Percentiles rank a stretch among this genome's conserved stretches.
These are phyloP conservation scores for Oreortyx pictus DNA, from an alignment of 2,797 vertebrate species.

Conservation along the genomic window DNA sequence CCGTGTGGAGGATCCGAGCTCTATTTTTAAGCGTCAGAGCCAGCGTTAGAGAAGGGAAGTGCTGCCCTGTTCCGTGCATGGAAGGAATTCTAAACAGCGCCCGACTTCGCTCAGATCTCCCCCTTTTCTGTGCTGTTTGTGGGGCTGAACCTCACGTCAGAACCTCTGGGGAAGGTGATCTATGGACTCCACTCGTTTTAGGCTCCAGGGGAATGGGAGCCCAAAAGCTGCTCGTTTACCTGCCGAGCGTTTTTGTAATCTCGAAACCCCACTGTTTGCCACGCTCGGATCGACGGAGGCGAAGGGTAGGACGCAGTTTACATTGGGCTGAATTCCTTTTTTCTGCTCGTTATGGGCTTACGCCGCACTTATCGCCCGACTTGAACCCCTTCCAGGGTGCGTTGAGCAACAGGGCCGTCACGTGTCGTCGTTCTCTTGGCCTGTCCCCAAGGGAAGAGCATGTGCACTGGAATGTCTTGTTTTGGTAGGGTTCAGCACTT, in stretches of 20 bases:
- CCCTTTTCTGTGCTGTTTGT: neutral
- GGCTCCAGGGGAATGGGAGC: constrained; percentile 19
- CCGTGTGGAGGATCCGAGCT: neutral
- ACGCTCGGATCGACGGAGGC: neutral
- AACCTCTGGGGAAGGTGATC: neutral
- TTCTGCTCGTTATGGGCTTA: neutral
- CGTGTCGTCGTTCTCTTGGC: constrained; percentile 55
- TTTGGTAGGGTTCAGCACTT: constrained; percentile 31
- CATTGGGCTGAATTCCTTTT: constrained; percentile 26
- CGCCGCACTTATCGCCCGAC: neutral
- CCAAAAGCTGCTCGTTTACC: constrained; percentile 43
- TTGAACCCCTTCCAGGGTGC: constrained; percentile 61
- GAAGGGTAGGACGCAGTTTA: neutral
- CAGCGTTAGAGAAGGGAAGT: neutral
- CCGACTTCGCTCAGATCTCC: neutral
- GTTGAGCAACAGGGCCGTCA: constrained; percentile 33
- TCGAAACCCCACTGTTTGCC: neutral
- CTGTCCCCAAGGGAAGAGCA: constrained; percentile 49
- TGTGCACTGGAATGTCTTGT: constrained; percentile 46
- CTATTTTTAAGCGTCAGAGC: constrained; percentile 5
- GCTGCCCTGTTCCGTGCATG: constrained; percentile 10
- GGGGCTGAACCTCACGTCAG: rapidly evolving
- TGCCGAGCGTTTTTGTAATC: neutral
- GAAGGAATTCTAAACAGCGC: constrained; percentile 3
- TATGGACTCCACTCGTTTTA: neutral